Evolutionary conservation across 2,113 vertebrate genomes (phyloP).

Genomic region (Anguilla rostrata): DNA sequence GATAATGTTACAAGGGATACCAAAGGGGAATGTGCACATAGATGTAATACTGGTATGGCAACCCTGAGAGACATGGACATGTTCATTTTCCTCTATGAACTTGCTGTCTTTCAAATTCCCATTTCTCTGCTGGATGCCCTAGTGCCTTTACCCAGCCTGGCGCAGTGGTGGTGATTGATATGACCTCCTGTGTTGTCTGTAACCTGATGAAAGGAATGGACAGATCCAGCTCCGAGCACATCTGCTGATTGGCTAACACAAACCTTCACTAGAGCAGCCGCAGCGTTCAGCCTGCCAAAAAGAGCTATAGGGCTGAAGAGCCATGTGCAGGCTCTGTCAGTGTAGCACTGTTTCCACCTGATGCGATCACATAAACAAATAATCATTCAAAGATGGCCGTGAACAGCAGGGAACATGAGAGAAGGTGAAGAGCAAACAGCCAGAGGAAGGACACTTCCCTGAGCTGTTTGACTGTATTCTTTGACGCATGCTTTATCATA

Average conservation of each 20-base stretch:
- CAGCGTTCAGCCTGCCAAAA: background rate
- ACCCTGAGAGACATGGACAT: background rate
- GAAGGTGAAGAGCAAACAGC: background rate
- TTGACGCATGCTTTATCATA: background rate
- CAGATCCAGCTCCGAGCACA: background rate
- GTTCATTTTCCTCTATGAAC: too few species aligned
- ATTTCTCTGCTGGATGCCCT: background rate
- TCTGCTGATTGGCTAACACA: background rate
- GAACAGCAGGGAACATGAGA: background rate
- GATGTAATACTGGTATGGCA: background rate
- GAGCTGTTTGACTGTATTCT: background rate
- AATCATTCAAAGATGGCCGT: constrained; percentile 3
- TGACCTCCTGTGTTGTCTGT: background rate
- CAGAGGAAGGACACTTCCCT: background rate
- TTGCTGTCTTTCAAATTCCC: too few species aligned
- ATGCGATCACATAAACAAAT: background rate
- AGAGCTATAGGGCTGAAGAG: background rate
- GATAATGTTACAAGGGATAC: too few species aligned
- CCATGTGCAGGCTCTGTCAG: background rate
- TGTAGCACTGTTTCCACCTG: background rate
- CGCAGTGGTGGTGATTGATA: background rate
- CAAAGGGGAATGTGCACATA: background rate
- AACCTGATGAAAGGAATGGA: background rate
- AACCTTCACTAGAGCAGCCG: background rate
- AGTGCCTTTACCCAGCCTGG: background rate